These are phyloP conservation scores for Diorhabda carinulata DNA, from an alignment of 1,140 invertebrate genomes.

Conservation along the genomic window DNA sequence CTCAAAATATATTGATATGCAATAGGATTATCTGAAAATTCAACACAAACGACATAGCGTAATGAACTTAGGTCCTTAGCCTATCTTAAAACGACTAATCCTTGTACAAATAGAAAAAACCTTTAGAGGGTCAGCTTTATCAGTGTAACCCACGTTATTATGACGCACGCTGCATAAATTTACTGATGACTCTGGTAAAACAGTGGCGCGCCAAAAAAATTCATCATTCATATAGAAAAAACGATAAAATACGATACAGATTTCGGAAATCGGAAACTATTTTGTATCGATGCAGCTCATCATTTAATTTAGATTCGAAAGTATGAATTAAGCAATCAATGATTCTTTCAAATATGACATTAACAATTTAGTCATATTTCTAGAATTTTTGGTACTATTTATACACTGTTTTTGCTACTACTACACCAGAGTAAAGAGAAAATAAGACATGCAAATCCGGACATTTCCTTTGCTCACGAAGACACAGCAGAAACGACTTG, in stretches of 20 bases:
- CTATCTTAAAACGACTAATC: constrained; percentile 14
- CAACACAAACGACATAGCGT: constrained; percentile 10
- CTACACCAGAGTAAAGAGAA: too few species aligned
- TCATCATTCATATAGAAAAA: background rate
- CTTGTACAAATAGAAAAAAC: constrained; percentile 17
- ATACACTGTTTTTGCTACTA: too few species aligned
- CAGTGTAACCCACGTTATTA: constrained; percentile 16
- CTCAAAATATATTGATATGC: constrained; percentile 1
- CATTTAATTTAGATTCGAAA: too few species aligned
- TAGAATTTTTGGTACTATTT: too few species aligned
- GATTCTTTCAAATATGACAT: too few species aligned
- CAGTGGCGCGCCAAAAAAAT: background rate
- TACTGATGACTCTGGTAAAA: background rate
- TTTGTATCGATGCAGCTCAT: too few species aligned
- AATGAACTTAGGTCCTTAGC: constrained; percentile 14
- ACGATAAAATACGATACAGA: background rate
- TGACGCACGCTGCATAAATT: constrained; percentile 20
- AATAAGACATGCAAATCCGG: too few species aligned
- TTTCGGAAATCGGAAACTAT: too few species aligned
- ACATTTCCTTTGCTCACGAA: too few species aligned
- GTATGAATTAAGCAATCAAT: too few species aligned
- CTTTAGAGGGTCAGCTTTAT: constrained; percentile 18
- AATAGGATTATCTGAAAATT: constrained; percentile 3
- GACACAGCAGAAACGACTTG: too few species aligned
- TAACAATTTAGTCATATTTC: too few species aligned